Evolutionary conservation across 2,113 vertebrate genomes (phyloP), one percentile per base, ranked within the genome.

Genomic region (Paratilapia polleni): DNA sequence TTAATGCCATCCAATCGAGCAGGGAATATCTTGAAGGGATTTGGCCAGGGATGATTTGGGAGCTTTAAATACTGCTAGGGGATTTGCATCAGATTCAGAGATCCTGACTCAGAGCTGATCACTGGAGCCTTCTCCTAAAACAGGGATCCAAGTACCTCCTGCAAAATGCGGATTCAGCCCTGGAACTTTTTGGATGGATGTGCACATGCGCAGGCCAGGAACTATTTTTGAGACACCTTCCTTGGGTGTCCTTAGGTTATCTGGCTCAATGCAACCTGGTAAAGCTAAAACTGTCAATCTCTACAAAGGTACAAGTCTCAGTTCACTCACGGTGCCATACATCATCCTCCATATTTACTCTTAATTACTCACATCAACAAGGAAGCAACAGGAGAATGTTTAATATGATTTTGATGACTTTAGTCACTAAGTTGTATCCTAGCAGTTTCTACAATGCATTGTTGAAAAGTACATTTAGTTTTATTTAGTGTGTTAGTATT

Each of bases 1-100:
- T 94, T 96, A 96, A 96, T 96, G 93, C 95, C 91, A 89, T 92
- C 94, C 96, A 95, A 96, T 96, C 92, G 90, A 95, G 94, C 91
- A 56, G 87, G 92, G 95, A 94, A 95, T 95, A 96, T 95, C 95
- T 96, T 96, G 94, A 96, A 93, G 93, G 96, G 96, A 96, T 96
- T 96, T 96, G 92, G 93, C 84, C 83, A 74, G 91, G 90, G 93
- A 93, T 95, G 94, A 96, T 96, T 96, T 94, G 89, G 90, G 93
- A 90, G 94, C 90, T 95, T 96, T 96, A 95, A 96, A 95, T 95
- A 94, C 92, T 87, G 92, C 87, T 64, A 62, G 83, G 81, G 94
- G 95, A 96, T 96, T 96, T 95, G 94, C 94, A 96, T 96, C 91
- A 93, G 94, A 95, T 95, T 95, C 92, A 77, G 85, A 93, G 93